Conservation (phyloP, 2,113 vertebrate genomes). For the Epinephelus lanceolatus region DNA sequence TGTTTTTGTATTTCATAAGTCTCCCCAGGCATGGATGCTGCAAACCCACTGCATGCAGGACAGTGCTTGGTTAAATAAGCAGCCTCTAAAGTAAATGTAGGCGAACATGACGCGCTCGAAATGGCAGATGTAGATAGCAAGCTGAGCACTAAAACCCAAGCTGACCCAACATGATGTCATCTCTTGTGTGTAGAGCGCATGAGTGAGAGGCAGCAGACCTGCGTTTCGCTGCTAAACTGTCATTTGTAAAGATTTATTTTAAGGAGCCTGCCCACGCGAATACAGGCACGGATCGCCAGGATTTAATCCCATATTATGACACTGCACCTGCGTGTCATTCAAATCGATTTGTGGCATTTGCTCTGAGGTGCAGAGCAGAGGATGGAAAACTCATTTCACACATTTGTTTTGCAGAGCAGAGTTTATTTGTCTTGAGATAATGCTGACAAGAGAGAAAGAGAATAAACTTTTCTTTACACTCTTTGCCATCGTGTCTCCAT, state of each 20-base stretch:
- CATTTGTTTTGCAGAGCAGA: conserved; percentile 13
- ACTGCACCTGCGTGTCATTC: conserved; percentile 28
- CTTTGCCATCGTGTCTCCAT: neutral
- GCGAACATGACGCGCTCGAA: conserved; percentile 63
- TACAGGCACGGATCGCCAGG: neutral
- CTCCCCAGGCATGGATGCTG: neutral
- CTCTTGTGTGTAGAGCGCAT: conserved; percentile 68
- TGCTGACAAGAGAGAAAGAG: neutral
- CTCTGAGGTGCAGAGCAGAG: neutral
- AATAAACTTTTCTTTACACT: neutral
- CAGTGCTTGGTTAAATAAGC: conserved; percentile 41
- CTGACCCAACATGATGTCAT: conserved; percentile 83
- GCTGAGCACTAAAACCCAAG: conserved; percentile 72
- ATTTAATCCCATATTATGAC: conserved; percentile 17
- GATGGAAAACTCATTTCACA: neutral
- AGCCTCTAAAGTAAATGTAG: conserved; percentile 45
- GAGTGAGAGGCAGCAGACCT: conserved; percentile 69
- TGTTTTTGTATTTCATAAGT: neutral
- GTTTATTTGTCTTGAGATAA: neutral
- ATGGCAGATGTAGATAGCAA: conserved; percentile 69
- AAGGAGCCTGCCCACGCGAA: conserved; percentile 1
- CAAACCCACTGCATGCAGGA: conserved; percentile 1
- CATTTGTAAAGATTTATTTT: conserved; percentile 50
- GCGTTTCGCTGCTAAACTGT: conserved; percentile 35
- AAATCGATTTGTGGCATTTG: neutral